Evolutionary conservation across 2,888 invertebrate species (phyloP).

Genomic region (Hydrotaea diabolus): DNA sequence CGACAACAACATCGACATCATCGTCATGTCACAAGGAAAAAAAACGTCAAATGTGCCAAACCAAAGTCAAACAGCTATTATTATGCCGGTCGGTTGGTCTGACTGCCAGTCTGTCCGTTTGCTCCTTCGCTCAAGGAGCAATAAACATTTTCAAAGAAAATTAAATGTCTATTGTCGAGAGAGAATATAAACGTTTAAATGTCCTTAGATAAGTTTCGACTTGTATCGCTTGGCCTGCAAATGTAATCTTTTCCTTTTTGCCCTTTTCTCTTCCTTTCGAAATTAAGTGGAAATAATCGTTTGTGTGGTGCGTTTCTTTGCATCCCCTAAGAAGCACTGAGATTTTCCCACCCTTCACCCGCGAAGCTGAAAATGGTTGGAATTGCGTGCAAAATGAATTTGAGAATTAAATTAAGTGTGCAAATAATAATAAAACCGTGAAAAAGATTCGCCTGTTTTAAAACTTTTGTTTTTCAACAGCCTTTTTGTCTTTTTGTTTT

Average conservation of each 20-base stretch:
- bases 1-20: neutral
- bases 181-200: constrained; percentile 36
- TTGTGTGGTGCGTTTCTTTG: neutral
- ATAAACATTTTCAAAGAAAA: constrained; percentile 50
- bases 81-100: neutral
- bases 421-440: constrained; percentile 26
- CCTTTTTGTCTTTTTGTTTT: no score
- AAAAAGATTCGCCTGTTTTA: constrained; percentile 8
- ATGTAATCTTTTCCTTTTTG: constrained; percentile 20
- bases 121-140: neutral
- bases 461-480: neutral
- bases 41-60: constrained; percentile 12
- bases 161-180: constrained; percentile 45
- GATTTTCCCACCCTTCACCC: no score
- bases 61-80: no score
- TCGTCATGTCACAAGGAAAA: neutral
- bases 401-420: constrained; percentile 34
- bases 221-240: neutral
- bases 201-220: constrained; percentile 19
- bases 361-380: constrained; percentile 2
- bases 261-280: neutral
- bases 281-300: constrained; percentile 37
- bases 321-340: neutral
- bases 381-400: constrained; percentile 28
- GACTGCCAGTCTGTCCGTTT: neutral